A percentile compares a stretch with the other conserved stretches of the same genome.
These are phyloP conservation scores for Metellina segmentata DNA, from an alignment of 2,888 invertebrate species.

Conservation along the genomic window DNA sequence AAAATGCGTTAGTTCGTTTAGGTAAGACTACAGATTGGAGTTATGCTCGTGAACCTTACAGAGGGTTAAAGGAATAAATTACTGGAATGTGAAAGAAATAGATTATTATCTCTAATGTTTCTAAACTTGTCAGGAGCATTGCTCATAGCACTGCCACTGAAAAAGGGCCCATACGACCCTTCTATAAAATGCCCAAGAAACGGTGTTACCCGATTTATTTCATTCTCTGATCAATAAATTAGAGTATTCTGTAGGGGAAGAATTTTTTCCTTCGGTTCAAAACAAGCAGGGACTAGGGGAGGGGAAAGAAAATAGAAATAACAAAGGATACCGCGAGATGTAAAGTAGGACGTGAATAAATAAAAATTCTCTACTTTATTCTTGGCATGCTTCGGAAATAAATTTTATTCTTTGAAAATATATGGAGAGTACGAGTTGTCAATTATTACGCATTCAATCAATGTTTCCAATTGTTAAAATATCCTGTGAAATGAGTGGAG, in stretches of 20 bases:
- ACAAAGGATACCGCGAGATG: background rate
- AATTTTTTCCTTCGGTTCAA: background rate
- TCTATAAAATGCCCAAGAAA: background rate
- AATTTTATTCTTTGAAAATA: too few relatives aligned
- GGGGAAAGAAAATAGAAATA: background rate
- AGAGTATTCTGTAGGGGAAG: background rate
- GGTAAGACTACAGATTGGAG: too few relatives aligned
- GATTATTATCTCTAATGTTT: background rate
- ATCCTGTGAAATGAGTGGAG: too few relatives aligned
- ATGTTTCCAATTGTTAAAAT: too few relatives aligned
- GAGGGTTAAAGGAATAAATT: too few relatives aligned
- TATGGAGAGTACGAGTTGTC: too few relatives aligned
- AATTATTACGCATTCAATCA: too few relatives aligned
- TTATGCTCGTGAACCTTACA: too few relatives aligned
- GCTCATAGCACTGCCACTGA: background rate
- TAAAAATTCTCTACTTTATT: background rate
- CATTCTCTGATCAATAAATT: background rate
- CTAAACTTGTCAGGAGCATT: background rate
- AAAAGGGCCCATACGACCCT: background rate
- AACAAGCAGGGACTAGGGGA: background rate
- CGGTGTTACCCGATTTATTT: background rate
- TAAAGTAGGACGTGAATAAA: background rate
- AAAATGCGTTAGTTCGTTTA: too few relatives aligned
- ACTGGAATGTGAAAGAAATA: too few relatives aligned
- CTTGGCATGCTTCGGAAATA: background rate